Evolutionary conservation across 2,888 invertebrate genomes (phyloP).

Genomic region (Leucophenga maculata): DNA sequence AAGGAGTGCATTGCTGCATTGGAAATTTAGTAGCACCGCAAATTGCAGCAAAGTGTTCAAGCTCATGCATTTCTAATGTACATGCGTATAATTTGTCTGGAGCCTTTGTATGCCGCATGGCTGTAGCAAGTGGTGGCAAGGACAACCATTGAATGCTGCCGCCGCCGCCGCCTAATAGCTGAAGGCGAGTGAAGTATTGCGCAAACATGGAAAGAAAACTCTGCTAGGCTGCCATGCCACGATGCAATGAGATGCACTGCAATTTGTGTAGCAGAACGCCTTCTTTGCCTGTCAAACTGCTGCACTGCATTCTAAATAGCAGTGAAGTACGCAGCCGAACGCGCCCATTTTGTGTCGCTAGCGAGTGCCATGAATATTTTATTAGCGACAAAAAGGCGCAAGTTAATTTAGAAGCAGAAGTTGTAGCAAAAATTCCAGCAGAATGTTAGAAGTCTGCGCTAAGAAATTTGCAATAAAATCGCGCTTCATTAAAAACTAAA

Average conservation of each 20-base stretch:
- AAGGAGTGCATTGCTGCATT: no score
- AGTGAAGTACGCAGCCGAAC: not conserved
- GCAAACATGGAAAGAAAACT: not conserved
- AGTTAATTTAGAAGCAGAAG: not conserved
- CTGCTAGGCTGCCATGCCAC: not conserved
- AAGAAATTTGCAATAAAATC: no score
- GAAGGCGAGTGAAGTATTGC: not conserved
- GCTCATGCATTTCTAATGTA: conserved; percentile 23
- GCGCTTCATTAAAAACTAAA: no score
- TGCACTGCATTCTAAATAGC: not conserved
- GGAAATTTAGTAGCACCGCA: no score
- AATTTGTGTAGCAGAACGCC: conserved; percentile 1
- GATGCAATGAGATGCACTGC: not conserved
- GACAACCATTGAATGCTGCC: not conserved
- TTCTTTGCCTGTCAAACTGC: not conserved
- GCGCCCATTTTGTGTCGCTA: conserved; percentile 14
- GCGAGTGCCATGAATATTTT: conserved; percentile 19
- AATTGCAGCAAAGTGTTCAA: not conserved
- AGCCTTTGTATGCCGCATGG: not conserved
- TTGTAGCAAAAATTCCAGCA: not conserved
- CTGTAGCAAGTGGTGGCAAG: not conserved
- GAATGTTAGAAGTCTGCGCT: not conserved
- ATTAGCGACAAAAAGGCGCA: conserved; percentile 15
- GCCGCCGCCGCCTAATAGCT: no score
- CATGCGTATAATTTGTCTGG: conserved; percentile 22